Base-by-base conservation (phyloP, 1,140 invertebrate species). In the Heliothis subflexa region DNA sequence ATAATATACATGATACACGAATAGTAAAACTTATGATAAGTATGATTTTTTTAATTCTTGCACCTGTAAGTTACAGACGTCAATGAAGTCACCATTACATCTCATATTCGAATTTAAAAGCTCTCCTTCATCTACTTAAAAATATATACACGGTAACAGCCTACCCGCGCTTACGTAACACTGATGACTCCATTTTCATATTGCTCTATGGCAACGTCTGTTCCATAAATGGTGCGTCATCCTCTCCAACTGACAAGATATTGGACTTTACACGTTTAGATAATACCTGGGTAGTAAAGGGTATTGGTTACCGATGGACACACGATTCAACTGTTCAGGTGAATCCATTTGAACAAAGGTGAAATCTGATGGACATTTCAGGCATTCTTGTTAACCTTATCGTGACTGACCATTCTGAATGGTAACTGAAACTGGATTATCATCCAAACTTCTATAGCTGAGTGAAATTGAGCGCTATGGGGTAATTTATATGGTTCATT, bases 171-270 rank as follows among this genome's bases (percentile, higher is more conserved):
- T n/a, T n/a, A 52, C 50, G 5, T 18, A 25, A 21, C 3, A 21
- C 1, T 3, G 18, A 11, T 21, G 12, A 50, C 47, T 70, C 18
- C 66, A 11, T 49, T 70, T 25, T 12, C 13, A 28, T 1, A 50
- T 0, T 52, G 14, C 45, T 50, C 66, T 12, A 13, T n/a, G 66
- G 5, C 14, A 28, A 14, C 2, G 13, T 14, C 18, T 70, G 18
- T 66, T 25, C 14, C 66, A 49, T 28, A 70, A 25, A 52, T 52
- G 47, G 13, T n/a, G 66, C 11, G 66, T 70, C 66, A 70, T 70
- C 66, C 3, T 70, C 18, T 14, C 21, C n/a, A 70, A 70, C 66
- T 25, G 66, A 70, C 66, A 52, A 70, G 66, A 52, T 40, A 70
- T 70, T 70, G 16, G 66, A 28, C 47, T 62, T 59, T 28, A 45